These are phyloP conservation scores for Enteromius afrohamiltoni DNA, from an alignment of 2,797 vertebrate species.

Conservation along the genomic window DNA sequence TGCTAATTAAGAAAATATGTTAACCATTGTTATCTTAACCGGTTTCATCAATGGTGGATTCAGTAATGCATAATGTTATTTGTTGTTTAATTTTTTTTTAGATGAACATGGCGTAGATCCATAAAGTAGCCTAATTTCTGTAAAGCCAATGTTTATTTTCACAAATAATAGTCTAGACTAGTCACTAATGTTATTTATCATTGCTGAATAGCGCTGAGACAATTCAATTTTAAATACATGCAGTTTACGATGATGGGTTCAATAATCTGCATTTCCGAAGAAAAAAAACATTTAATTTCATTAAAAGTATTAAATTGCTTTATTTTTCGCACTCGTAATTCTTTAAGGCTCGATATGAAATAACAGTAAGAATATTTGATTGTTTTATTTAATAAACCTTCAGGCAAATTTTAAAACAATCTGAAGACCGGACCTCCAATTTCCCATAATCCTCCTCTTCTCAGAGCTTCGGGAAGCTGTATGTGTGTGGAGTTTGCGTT, in stretches of 20 bases:
- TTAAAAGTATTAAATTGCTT: not conserved
- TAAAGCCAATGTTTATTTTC: not conserved
- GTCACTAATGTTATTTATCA: not conserved
- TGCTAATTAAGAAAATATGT: too few relatives aligned
- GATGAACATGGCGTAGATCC: not conserved
- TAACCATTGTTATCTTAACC: too few relatives aligned
- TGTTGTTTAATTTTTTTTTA: too few relatives aligned
- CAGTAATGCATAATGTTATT: not conserved
- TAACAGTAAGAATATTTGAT: not conserved
- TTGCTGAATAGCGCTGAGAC: not conserved
- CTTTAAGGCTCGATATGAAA: not conserved
- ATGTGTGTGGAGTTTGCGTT: constrained; percentile 1
- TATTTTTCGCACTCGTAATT: not conserved
- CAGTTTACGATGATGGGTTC: not conserved
- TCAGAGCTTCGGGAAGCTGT: not conserved
- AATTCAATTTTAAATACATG: not conserved
- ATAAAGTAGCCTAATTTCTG: not conserved
- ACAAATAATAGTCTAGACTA: not conserved
- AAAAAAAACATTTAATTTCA: not conserved
- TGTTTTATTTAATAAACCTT: not conserved
- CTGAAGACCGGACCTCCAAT: not conserved
- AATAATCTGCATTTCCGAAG: not conserved
- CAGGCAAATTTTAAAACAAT: not conserved
- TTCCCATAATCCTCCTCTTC: constrained; percentile 55
- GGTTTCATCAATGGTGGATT: too few relatives aligned